Conservation (phyloP, 2,888 invertebrate genomes). For the Chalcosyrphus nemorum region DNA sequence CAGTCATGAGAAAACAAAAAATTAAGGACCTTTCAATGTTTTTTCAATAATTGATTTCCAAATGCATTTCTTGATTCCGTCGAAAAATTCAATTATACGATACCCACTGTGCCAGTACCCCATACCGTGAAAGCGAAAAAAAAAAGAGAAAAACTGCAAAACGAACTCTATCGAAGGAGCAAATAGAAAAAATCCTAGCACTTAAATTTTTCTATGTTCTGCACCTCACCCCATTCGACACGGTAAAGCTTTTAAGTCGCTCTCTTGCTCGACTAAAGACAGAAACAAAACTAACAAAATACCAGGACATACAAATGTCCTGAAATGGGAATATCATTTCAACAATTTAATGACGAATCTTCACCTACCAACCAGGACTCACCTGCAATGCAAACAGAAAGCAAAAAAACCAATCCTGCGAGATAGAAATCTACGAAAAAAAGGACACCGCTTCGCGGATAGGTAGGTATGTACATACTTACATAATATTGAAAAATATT, state of each 20-base stretch:
- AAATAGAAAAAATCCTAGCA: not conserved
- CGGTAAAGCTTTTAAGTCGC: constrained; percentile 20
- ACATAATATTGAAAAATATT: not conserved
- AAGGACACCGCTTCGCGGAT: too few species aligned
- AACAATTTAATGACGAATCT: not conserved
- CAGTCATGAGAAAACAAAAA: too few species aligned
- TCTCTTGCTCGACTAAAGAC: not conserved
- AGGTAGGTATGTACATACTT: too few species aligned
- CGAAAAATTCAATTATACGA: not conserved
- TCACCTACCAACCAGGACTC: not conserved
- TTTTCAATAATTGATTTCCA: not conserved
- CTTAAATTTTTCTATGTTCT: not conserved
- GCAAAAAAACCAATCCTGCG: not conserved
- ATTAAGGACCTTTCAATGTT: not conserved
- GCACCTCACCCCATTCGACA: not conserved
- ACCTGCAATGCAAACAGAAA: not conserved
- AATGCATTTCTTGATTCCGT: not conserved
- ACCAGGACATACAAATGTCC: not conserved
- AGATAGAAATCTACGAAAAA: not conserved
- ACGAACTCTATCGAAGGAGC: not conserved
- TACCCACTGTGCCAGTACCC: not conserved
- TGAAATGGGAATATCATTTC: not conserved
- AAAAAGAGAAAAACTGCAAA: not conserved
- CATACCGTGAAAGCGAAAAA: not conserved
- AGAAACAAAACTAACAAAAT: constrained; percentile 7